phyloP scores from a whole-genome alignment of 2,113 vertebrate genomes.

The Gallinago media region DNA sequence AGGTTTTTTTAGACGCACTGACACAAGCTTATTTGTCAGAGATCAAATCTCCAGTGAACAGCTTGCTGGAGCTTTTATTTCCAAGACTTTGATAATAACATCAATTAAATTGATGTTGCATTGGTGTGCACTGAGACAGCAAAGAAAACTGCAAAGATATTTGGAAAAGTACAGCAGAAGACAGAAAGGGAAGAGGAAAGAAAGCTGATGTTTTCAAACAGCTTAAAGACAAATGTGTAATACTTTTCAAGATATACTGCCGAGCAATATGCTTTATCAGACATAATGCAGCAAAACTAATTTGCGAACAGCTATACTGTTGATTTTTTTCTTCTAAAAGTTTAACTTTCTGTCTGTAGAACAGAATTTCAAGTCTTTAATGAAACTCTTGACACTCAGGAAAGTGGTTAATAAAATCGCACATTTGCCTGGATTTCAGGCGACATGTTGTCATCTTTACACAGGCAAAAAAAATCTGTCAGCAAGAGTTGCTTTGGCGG shows the following conservation, averaged over 20 bases:
- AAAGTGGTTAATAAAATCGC: not conserved
- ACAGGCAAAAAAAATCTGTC: not conserved
- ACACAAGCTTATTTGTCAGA: conserved; percentile 60
- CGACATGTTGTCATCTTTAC: not conserved
- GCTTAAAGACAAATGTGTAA: conserved; percentile 2
- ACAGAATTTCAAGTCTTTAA: not conserved
- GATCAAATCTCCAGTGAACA: conserved; percentile 57
- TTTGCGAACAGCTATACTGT: not conserved
- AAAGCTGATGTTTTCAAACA: not conserved
- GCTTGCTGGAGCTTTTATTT: conserved; percentile 47
- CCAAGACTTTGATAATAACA: conserved; percentile 59
- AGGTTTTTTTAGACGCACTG: conserved; percentile 2
- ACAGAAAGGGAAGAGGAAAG: not conserved
- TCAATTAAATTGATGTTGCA: conserved; percentile 56
- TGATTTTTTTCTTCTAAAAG: not conserved
- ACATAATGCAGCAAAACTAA: conserved; percentile 1
- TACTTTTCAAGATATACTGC: not conserved
- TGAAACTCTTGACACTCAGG: not conserved
- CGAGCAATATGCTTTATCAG: not conserved
- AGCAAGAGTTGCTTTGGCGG: not conserved
- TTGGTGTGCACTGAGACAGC: conserved; percentile 26
- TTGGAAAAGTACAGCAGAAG: conserved; percentile 23
- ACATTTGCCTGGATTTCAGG: not conserved
- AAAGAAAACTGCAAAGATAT: conserved; percentile 20
- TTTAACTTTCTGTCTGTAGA: not conserved